These are phyloP conservation scores for Kudoa iwatai DNA, from an alignment of 30 jellyfish, hydroid and myxozoan genomes.

Conservation along the genomic window DNA sequence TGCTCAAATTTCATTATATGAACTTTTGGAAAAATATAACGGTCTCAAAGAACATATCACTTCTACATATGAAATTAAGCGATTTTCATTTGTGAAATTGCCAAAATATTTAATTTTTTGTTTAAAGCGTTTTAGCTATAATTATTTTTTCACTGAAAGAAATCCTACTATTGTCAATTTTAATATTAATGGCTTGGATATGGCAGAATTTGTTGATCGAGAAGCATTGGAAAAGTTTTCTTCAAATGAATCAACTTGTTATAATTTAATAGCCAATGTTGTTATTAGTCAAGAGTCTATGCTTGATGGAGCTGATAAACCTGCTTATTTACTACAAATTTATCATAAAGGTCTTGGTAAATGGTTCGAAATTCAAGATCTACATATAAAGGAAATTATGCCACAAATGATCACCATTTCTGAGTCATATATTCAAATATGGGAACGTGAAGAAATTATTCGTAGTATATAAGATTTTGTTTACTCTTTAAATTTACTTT, in stretches of 20 bases:
- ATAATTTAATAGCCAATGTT: background rate
- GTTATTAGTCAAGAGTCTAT: background rate
- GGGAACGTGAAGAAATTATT: constrained; percentile 1
- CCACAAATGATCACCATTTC: constrained; percentile 89
- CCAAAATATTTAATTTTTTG: constrained; percentile 45
- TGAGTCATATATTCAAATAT: constrained; percentile 61
- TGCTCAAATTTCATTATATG: constrained; percentile 44
- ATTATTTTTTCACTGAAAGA: constrained; percentile 61
- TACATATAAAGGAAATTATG: constrained; percentile 46
- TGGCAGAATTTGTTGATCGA: background rate
- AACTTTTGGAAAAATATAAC: constrained; percentile 27
- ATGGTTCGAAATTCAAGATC: constrained; percentile 71
- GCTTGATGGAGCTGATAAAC: background rate
- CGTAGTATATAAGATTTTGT: too few relatives aligned
- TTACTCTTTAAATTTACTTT: too few relatives aligned
- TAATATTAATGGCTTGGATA: constrained; percentile 10
- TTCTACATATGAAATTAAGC: constrained; percentile 43
- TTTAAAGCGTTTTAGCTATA: constrained; percentile 46
- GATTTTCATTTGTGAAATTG: constrained; percentile 20
- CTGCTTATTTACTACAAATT: constrained; percentile 31
- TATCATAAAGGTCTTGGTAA: constrained; percentile 31
- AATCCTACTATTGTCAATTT: constrained; percentile 79
- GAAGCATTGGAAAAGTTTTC: too few relatives aligned
- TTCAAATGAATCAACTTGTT: background rate
- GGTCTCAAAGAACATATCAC: constrained; percentile 61